Evolutionary conservation across 2,113 vertebrate species (phyloP).

Genomic region (Pterocles gutturalis): DNA sequence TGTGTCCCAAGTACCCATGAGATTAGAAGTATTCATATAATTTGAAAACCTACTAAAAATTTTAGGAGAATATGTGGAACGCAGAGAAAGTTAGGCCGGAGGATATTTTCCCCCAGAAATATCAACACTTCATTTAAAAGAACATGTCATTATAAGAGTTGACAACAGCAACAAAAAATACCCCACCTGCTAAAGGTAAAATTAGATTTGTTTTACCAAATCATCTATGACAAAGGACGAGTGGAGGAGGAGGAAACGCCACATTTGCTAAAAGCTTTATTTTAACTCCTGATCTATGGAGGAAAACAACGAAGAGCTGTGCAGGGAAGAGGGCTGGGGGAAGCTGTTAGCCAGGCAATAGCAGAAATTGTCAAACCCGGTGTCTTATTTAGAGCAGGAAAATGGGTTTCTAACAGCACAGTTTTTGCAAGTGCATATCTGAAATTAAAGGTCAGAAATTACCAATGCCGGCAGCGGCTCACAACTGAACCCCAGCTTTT

Average conservation of each 20-base stretch:
- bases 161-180: neutral
- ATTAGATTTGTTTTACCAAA: constrained; percentile 8
- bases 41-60: neutral
- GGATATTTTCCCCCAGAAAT: neutral
- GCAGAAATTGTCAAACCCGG: neutral
- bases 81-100: neutral
- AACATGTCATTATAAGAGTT: neutral
- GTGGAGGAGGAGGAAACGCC: neutral
- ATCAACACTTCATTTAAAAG: neutral
- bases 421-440: neutral
- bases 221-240: neutral
- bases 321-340: neutral
- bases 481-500: neutral
- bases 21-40: neutral
- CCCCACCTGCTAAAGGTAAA: neutral
- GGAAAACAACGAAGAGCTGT: neutral
- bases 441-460: neutral
- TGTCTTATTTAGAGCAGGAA: neutral
- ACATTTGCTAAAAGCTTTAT: neutral
- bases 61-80: neutral
- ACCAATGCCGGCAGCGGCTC: accelerated
- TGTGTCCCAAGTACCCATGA: neutral
- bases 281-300: neutral
- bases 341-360: neutral
- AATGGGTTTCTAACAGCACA: neutral